Conservation (phyloP, 2,888 invertebrate species). For the Tetheella fluctuosa region DNA sequence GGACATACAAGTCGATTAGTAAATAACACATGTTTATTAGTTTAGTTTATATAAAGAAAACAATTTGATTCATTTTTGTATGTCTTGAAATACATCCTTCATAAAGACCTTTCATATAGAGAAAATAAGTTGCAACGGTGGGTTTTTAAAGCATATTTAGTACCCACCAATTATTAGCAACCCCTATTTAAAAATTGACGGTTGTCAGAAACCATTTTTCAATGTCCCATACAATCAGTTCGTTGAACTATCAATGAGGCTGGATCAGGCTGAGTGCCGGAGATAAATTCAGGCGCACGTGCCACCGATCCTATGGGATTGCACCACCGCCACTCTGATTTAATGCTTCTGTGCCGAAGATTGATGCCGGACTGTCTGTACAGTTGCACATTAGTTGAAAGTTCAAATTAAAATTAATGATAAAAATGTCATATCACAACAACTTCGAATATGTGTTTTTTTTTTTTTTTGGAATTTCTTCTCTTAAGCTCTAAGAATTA, state of each 20-base stretch:
- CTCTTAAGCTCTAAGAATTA: no score
- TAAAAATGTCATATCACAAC: not conserved
- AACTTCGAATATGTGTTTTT: no score
- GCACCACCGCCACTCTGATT: slow-evolving; percentile 19
- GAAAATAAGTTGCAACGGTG: no score
- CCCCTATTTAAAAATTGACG: not conserved
- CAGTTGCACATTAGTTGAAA: slow-evolving; percentile 14
- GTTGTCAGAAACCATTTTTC: not conserved
- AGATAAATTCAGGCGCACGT: slow-evolving; percentile 16
- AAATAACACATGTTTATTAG: no score
- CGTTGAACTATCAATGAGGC: slow-evolving; percentile 1
- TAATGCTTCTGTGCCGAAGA: slow-evolving; percentile 18
- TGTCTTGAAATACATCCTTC: no score
- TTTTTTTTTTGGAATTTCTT: no score
- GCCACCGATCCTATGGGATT: slow-evolving; percentile 18
- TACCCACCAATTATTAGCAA: not conserved
- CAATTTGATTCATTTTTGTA: no score
- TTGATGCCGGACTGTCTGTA: slow-evolving; percentile 25
- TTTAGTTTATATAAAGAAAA: no score
- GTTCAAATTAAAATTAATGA: no score
- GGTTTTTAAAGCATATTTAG: no score
- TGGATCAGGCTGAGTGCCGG: slow-evolving; percentile 9
- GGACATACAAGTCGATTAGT: no score
- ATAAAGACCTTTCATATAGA: no score
- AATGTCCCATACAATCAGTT: not conserved